Percentiles rank a stretch among this genome's conserved stretches.
Evolutionary conservation across 2,888 invertebrate species (phyloP).

Genomic region (Micoletzkya japonica): DNA sequence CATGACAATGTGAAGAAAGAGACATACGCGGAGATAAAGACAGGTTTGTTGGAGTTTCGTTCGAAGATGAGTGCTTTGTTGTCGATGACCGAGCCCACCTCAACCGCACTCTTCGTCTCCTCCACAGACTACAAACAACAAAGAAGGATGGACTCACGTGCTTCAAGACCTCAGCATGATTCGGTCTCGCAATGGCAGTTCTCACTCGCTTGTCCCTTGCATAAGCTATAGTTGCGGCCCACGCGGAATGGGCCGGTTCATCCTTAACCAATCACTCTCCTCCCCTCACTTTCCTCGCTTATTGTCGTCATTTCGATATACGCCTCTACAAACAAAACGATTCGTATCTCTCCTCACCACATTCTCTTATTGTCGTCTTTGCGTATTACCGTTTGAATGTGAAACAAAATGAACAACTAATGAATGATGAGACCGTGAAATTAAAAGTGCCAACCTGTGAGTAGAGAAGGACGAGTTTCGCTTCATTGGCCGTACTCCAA

Average conservation of each 20-base stretch:
- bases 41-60: slow-evolving; percentile 35
- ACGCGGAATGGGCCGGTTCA: slow-evolving; percentile 16
- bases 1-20: neutral
- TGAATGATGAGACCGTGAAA: no score
- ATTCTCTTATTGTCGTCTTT: no score
- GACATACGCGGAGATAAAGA: slow-evolving; percentile 42
- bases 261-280: slow-evolving; percentile 6
- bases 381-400: no score
- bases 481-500: slow-evolving; percentile 24
- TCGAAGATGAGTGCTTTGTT: slow-evolving; percentile 34
- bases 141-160: slow-evolving; percentile 1
- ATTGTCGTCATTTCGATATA: no score
- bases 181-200: slow-evolving; percentile 18
- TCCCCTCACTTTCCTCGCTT: neutral
- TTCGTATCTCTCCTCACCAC: no score
- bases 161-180: slow-evolving; percentile 14
- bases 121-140: neutral
- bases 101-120: no score
- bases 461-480: slow-evolving; percentile 16
- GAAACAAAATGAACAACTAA: no score
- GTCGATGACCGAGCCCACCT: slow-evolving; percentile 17
- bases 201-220: slow-evolving; percentile 12
- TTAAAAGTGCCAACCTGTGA: slow-evolving; percentile 28
- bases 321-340: no score
- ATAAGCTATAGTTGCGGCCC: slow-evolving; percentile 25